phyloP scores from a whole-genome alignment of 2,888 invertebrate species.

The Argynnis bischoffii region DNA sequence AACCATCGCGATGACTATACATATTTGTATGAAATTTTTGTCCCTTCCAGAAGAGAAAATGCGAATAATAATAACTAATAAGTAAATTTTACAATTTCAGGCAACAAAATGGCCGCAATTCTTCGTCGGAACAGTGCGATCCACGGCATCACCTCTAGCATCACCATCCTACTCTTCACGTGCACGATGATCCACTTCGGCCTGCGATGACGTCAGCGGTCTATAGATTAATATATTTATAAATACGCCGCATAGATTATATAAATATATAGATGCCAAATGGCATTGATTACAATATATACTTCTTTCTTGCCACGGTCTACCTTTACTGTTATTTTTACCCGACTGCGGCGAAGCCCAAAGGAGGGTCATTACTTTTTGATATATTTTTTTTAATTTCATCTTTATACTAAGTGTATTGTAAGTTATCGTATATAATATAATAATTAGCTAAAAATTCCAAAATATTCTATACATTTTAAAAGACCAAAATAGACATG shows the following conservation, averaged over 20 bases:
- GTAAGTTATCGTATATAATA: too few species aligned
- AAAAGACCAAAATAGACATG: constrained; percentile 18
- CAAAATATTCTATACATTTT: background rate
- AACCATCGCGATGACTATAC: too few species aligned
- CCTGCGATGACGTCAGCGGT: constrained; percentile 72
- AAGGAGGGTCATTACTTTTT: too few species aligned
- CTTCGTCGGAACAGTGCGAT: constrained; percentile 77
- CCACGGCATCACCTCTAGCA: constrained; percentile 74
- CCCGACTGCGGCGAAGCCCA: too few species aligned
- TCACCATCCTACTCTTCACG: constrained; percentile 68
- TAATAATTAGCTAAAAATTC: too few species aligned
- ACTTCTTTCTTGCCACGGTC: constrained; percentile 12
- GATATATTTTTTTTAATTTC: background rate
- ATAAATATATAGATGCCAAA: constrained; percentile 33
- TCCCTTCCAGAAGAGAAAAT: background rate
- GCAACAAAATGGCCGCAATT: constrained; percentile 79
- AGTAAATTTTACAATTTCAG: constrained; percentile 47
- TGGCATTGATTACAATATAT: constrained; percentile 10
- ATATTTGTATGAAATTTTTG: too few species aligned
- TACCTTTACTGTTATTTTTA: background rate
- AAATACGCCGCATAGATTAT: constrained; percentile 36
- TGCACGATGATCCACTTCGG: constrained; percentile 67
- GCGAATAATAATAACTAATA: background rate
- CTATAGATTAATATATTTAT: constrained; percentile 36
- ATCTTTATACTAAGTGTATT: background rate